Evolutionary conservation across 1,140 invertebrate species (phyloP), one percentile per base, ranked within the genome.

Genomic region (Solenopsis invicta): DNA sequence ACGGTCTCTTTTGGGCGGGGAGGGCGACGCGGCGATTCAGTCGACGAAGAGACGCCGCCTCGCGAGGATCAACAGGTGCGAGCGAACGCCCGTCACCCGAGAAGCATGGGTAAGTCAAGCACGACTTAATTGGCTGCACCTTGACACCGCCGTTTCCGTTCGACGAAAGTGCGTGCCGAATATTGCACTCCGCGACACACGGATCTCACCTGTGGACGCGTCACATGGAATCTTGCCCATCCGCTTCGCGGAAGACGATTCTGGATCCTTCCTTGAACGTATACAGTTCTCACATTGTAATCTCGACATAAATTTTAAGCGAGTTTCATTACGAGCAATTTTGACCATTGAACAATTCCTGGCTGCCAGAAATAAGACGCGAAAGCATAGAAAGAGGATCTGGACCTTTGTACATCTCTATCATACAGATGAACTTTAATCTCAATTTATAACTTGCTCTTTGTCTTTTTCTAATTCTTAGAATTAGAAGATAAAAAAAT

Each of bases 51-150:
- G 89, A 92, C 91, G 86, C 71, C 75, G 89, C 77, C 86, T 92
- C 74, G 87, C 29, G 87, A 90, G 75, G 91, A 88, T 92, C 89
- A 90, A 89, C 85, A 90, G 76, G 80, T 86, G 88, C 24, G 86
- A 86, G 82, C 48, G 54, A 76, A 82, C 80, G 21, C n/a, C 86
- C n/a, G 61, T 34, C 62, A 13, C 21, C 41, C 29, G 54, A 75
- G 67, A 88, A 74, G 85, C 89, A 92, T 92, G 91, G 89, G 91
- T 92, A 84, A 92, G 91, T 92, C 62, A 41, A 64, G n/a, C 18
- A 75, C 76, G n/a, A 66, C 48, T 82, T 54, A 16, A 6, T 8
- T 29, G 48, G 45, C 9, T 54, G 10, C 21, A 72, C 37, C 59
- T 59, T 48, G 18, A 72, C 24, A 82, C 24, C 41, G 8, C 8